Conservation (phyloP, 2,113 vertebrate species). For the Pelmatolapia mariae region DNA sequence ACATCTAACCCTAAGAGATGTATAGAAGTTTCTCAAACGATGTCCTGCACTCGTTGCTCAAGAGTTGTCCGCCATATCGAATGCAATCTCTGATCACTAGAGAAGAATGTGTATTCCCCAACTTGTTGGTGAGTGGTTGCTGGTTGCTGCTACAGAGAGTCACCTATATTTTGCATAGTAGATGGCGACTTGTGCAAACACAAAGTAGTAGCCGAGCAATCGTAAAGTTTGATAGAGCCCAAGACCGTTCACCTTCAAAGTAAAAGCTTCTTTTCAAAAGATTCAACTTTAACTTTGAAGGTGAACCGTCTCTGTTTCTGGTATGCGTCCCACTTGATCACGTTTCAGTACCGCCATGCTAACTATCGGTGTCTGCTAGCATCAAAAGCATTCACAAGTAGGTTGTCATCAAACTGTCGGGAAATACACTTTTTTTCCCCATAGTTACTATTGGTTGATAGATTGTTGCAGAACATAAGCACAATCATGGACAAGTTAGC, state of each 20-base stretch:
- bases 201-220: not conserved
- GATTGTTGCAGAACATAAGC: not conserved
- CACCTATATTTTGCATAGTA: not conserved
- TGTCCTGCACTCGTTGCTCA: not conserved
- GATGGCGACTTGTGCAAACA: not conserved
- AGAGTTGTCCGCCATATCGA: not conserved
- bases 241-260: not conserved
- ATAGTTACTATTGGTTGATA: not conserved
- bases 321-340: not conserved
- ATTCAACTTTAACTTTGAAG: not conserved
- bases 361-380: not conserved
- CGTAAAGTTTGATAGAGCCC: not conserved
- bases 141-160: not conserved
- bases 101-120: not conserved
- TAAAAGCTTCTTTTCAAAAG: not conserved
- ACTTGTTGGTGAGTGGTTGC: not conserved
- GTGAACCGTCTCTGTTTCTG: not conserved
- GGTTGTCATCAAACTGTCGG: not conserved
- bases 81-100: not conserved
- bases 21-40: not conserved
- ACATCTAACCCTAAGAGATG: not conserved
- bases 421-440: rapidly evolving
- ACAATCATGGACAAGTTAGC: not conserved
- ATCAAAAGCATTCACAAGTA: not conserved
- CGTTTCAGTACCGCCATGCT: not conserved